Conservation (phyloP, 2,113 vertebrate genomes). For the Pterocles burchelli region DNA sequence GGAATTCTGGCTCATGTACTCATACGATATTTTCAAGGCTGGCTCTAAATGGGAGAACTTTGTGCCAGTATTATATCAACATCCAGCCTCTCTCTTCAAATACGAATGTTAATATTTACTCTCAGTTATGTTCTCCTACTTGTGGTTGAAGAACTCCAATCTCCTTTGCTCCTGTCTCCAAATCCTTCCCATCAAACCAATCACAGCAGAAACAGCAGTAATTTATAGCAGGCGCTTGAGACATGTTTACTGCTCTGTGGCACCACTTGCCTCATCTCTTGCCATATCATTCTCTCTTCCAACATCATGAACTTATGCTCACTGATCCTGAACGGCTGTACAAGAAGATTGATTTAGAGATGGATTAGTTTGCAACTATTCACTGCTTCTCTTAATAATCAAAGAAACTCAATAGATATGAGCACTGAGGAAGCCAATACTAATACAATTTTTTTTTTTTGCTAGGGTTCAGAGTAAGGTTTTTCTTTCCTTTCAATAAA, state of each 20-base stretch:
- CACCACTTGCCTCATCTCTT: not conserved
- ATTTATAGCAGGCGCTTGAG: not conserved
- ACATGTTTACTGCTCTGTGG: not conserved
- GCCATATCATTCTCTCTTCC: not conserved
- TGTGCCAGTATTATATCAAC: not conserved
- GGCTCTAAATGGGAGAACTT: not conserved
- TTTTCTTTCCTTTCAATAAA: constrained; percentile 40
- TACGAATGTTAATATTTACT: not conserved
- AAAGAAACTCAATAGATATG: not conserved
- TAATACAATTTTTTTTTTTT: constrained; percentile 17
- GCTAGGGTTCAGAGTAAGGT: constrained; percentile 30
- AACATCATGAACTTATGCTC: constrained; percentile 1
- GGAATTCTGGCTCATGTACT: not conserved
- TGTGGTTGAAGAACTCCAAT: not conserved
- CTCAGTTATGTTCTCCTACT: not conserved
- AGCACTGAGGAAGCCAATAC: constrained; percentile 22
- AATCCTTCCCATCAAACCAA: not conserved
- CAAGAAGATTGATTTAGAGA: constrained; percentile 41
- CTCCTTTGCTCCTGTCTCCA: not conserved
- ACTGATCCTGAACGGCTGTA: not conserved
- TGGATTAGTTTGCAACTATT: constrained; percentile 4
- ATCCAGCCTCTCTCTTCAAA: not conserved
- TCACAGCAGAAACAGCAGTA: not conserved
- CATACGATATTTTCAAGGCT: not conserved
- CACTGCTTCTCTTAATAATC: constrained; percentile 7